phyloP scores from a whole-genome alignment of 2,113 vertebrate genomes.

The Paralichthys olivaceus region DNA sequence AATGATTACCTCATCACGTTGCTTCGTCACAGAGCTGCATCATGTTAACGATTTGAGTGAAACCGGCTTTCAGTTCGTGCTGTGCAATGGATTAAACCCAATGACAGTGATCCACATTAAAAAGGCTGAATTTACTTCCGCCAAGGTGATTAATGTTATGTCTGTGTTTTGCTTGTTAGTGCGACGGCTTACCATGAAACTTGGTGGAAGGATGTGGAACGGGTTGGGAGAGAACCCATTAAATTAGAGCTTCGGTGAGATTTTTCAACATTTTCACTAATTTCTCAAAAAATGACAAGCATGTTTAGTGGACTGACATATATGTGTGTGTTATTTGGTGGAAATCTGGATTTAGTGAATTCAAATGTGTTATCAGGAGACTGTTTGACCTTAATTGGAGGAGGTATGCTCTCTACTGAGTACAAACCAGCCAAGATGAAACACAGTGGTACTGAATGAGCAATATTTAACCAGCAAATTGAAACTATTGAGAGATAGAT shows the following conservation, averaged over 20 bases:
- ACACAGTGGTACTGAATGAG: background rate
- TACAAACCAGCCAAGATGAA: too few species aligned
- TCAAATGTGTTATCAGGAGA: background rate
- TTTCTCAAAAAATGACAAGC: background rate
- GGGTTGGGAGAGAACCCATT: background rate
- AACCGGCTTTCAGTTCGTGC: background rate
- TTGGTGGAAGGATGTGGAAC: too few species aligned
- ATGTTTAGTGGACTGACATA: too few species aligned
- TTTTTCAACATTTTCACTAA: too few species aligned
- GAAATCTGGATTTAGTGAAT: background rate
- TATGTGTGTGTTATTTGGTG: too few species aligned
- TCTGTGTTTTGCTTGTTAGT: background rate
- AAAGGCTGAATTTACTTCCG: background rate
- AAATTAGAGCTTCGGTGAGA: background rate
- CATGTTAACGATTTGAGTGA: constrained; percentile 13
- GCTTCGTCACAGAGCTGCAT: background rate
- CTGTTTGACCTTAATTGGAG: too few species aligned
- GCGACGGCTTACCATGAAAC: too few species aligned
- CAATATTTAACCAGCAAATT: background rate
- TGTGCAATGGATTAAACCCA: background rate
- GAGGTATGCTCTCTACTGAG: too few species aligned
- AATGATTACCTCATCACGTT: constrained; percentile 15
- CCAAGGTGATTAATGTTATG: background rate
- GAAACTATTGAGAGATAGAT: too few species aligned
- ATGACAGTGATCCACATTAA: background rate